These are phyloP conservation scores for Pteromalus puparum DNA, from an alignment of 1,140 invertebrate genomes.

Conservation along the genomic window DNA sequence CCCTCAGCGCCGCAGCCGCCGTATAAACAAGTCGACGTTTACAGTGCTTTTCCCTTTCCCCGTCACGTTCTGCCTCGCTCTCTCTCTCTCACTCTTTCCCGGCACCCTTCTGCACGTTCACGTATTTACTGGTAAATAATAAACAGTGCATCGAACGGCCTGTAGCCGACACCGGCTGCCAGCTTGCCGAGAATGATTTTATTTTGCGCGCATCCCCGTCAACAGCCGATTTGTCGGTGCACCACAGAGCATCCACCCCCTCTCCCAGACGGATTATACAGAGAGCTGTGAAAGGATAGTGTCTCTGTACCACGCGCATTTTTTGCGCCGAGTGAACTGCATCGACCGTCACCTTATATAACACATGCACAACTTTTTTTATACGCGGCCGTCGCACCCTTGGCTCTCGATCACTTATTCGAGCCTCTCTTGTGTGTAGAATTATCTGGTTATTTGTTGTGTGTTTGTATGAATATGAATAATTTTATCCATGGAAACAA, in stretches of 20 bases:
- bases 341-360: no score
- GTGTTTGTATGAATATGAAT: no score
- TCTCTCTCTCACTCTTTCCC: not conserved
- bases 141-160: not conserved
- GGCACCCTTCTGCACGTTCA: not conserved
- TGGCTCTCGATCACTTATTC: no score
- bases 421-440: no score
- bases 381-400: no score
- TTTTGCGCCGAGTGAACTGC: no score
- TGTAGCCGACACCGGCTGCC: not conserved
- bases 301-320: no score
- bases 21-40: not conserved
- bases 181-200: not conserved
- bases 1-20: not conserved
- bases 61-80: not conserved
- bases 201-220: not conserved
- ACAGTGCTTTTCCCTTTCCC: not conserved
- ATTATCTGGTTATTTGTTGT: no score
- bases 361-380: no score
- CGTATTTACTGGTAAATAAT: slow-evolving; percentile 13
- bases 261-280: not conserved
- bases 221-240: no score
- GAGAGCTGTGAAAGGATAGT: not conserved
- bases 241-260: no score
- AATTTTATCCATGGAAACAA: no score